Evolutionary conservation across 2,797 vertebrate species (phyloP), one percentile per base, ranked within the genome.

Genomic region (Brotogeris chrysoptera): DNA sequence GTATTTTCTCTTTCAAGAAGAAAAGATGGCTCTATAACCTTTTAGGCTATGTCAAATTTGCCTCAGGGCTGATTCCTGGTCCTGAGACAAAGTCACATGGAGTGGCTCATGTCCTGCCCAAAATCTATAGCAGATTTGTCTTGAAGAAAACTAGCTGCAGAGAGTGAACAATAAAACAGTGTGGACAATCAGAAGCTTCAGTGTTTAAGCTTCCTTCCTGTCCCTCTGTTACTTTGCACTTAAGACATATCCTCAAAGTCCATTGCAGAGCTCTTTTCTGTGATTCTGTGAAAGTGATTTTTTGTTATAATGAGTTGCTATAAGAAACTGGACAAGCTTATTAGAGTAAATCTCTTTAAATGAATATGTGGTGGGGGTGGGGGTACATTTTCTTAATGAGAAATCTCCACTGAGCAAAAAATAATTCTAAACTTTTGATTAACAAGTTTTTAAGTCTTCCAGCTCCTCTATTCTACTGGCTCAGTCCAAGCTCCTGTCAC

Each of bases 61-160:
- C 94, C 73, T 94, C 53, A 63, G 93, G 94, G 90, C 63, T 92
- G n/a, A 86, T 86, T 95, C 32, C 66, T 84, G 28, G 36, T 88
- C 77, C 83, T 86, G 55, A 81, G 83, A 84, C 4, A 3, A 79
- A 76, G 77, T 96, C 94, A 95, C 92, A 95, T 3, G 88, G 50
- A 69, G 66, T 92, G 73, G 80, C 70, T 94, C 70, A 83, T 73
- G 92, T 81, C 55, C n/a, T 90, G n/a, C 49, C 36, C 15, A 59
- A 36, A 36, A 79, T 95, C 92, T 95, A 47, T 95, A 79, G 93
- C 21, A 66, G 63, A 90, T 86, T 92, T 96, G 94, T 96, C 80
- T 76, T 36, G 46, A 69, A 50, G 72, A 63, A 88, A 86, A 88
- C 24, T 72, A 49, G 39, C 63, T 86, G 27, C 30, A 76, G 53